Conservation (phyloP, 2,888 invertebrate species). For the Monopis laevigella region DNA sequence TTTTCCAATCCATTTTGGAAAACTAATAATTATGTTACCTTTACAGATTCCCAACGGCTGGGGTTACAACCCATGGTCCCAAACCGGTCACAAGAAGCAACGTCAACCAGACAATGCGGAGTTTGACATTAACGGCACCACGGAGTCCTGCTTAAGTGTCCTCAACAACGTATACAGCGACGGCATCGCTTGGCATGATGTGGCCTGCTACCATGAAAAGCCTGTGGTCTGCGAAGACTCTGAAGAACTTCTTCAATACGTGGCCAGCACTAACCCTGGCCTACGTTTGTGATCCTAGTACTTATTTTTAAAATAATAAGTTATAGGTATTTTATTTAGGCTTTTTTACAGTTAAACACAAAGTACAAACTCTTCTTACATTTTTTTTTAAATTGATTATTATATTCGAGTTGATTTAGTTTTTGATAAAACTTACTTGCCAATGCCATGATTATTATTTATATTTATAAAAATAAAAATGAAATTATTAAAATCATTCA, state of each 20-base stretch:
- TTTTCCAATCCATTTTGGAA: no score
- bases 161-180: conserved; percentile 94
- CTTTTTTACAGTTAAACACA: no score
- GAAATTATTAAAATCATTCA: no score
- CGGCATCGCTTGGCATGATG: conserved; percentile 94
- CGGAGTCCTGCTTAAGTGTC: conserved; percentile 86
- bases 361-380: no score
- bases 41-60: conserved; percentile 70
- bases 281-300: conserved; percentile 74
- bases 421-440: no score
- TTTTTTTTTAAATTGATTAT: no score
- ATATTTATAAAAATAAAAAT: no score
- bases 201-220: conserved; percentile 93
- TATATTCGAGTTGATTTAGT: no score
- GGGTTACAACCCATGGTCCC: conserved; percentile 90
- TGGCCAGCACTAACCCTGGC: conserved; percentile 85
- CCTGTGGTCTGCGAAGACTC: conserved; percentile 92
- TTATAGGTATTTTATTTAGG: no score
- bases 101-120: conserved; percentile 92
- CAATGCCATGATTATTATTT: no score
- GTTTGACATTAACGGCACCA: conserved; percentile 88
- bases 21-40: not conserved
- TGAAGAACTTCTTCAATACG: conserved; percentile 86
- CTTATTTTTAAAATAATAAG: no score
- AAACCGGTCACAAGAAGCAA: conserved; percentile 89